These are phyloP conservation scores for Crypturellus undulatus DNA, from an alignment of 2,113 vertebrate genomes.

Conservation along the genomic window DNA sequence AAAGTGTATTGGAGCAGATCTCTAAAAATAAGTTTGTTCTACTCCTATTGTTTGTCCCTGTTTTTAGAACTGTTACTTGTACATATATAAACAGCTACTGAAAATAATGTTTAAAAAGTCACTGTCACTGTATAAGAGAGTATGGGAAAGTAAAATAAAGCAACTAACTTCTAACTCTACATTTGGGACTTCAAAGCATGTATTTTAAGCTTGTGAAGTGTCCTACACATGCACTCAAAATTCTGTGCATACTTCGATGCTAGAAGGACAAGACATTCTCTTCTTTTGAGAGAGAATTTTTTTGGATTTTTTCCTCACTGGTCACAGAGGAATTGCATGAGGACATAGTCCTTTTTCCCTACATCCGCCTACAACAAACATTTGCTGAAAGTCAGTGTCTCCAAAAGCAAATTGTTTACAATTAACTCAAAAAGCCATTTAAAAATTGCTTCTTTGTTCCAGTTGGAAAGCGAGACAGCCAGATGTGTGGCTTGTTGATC, in stretches of 20 bases:
- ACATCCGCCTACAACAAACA: conserved; percentile 60
- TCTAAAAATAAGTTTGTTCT: neutral
- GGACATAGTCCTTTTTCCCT: conserved; percentile 30
- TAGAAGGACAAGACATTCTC: conserved; percentile 1
- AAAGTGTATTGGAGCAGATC: neutral
- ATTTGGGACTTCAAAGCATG: neutral
- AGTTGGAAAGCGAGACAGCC: conserved; percentile 63
- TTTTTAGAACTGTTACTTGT: neutral
- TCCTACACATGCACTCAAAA: neutral
- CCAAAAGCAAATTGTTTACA: conserved; percentile 70
- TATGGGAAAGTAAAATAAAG: neutral
- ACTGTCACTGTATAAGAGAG: neutral
- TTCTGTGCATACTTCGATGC: conserved; percentile 1
- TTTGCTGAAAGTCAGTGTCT: conserved; percentile 54
- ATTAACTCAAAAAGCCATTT: conserved; percentile 63
- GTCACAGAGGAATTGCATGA: conserved; percentile 49
- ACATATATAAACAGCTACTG: neutral
- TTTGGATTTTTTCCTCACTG: neutral
- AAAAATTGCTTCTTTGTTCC: conserved; percentile 68
- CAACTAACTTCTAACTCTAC: neutral
- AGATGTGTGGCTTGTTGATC: conserved; percentile 69
- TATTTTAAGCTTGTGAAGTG: neutral
- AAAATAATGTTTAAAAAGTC: neutral
- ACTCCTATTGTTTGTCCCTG: neutral
- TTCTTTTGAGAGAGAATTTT: neutral